Evolutionary conservation across 1,140 invertebrate genomes (phyloP), one percentile per base, ranked within the genome.

Genomic region (Bombus soroeensis): DNA sequence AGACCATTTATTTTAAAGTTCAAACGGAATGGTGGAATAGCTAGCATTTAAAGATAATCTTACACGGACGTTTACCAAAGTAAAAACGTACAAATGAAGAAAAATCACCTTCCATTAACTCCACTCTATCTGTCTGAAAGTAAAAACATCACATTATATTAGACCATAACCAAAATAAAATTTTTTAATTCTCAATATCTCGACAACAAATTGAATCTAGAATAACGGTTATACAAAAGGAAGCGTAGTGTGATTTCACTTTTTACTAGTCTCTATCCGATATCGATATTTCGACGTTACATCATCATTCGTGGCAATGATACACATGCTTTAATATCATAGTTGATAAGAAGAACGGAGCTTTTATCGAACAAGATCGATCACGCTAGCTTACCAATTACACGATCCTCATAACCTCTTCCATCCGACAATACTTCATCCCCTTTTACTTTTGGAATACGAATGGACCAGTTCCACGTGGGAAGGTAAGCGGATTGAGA

Each of bases 401-500:
- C 88, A 79, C 83, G 81, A 86, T 90, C 66, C 86, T 90, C 86
- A 57, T 80, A 70, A 74, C 71, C 87, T 88, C 81, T 88, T 83
- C 81, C 89, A 85, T 88, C 74, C 73, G 47, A 79, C 84, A 85
- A 80, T 90, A 91, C 89, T 90, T 91, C 82, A 87, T 91, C 87
- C 89, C 87, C 79, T 85, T 90, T 90, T 87, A 89, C 89, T 89
- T 91, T 86, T 83, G 80, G 83, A 91, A 86, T 83, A 91, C 91
- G 90, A 88, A 88, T 91, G 81, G 87, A 90, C 76, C 66, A 64
- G 89, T 37, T 91, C 76, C 73, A 80, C 81, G 86, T 81, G 83
- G 81, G 86, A 88, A 81, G 87, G 85, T 93, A 93, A 93, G 92
- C 92, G 91, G 92, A 93, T 93, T 93, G 92, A 90, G 82, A 92